phyloP scores from a whole-genome alignment of 2,113 vertebrate species.

The Circaetus gallicus region DNA sequence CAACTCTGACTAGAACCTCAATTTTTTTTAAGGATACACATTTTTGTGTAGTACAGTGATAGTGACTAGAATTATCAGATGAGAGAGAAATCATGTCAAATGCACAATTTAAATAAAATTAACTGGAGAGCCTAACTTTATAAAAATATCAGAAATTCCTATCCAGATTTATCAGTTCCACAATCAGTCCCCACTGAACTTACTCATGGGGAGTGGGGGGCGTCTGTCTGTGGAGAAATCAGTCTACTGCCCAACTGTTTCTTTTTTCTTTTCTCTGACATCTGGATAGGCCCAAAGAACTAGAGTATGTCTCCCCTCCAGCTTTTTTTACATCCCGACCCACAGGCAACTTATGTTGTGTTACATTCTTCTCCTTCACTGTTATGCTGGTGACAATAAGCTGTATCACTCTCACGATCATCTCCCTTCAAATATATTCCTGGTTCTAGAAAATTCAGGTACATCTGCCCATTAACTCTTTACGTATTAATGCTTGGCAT shows the following conservation, averaged over 20 bases:
- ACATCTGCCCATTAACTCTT: background rate
- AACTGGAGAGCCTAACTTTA: background rate
- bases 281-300: background rate
- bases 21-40: background rate
- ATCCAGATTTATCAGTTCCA: background rate
- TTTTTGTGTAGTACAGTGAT: background rate
- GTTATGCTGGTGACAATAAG: background rate
- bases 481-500: background rate
- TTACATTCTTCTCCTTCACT: background rate
- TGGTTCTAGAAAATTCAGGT: background rate
- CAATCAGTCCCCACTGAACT: background rate
- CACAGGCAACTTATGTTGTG: background rate
- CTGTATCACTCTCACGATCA: background rate
- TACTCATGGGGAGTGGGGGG: accelerated
- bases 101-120: background rate
- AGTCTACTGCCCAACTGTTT: background rate
- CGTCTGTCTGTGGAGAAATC: background rate
- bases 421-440: background rate
- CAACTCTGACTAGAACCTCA: background rate
- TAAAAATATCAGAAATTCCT: background rate
- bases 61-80: background rate
- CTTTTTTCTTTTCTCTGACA: background rate
- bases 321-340: background rate
- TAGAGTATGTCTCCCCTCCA: background rate
- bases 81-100: background rate